Evolutionary conservation across 2,113 vertebrate genomes (phyloP), one percentile per base, ranked within the genome.

Genomic region (Apistogramma diplotaenia): DNA sequence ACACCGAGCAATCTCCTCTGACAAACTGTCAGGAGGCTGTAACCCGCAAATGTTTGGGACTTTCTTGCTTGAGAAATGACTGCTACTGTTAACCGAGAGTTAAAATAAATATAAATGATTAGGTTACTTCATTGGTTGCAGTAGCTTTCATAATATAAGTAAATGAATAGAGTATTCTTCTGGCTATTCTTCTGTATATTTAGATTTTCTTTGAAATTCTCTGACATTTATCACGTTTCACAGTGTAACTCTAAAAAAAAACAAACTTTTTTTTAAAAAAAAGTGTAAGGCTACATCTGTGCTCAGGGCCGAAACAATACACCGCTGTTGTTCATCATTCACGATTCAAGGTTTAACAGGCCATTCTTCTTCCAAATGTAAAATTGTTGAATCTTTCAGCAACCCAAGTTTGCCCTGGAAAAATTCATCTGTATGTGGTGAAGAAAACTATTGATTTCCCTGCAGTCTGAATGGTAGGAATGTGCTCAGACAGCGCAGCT

Each of bases 361-460:
- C 75, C 76, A 85, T 91, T 79, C 72, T 85, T 81, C 76, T 79
- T 86, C 81, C 84, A 71, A 80, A 89, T 77, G 60, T 67, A 81
- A 40, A 85, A 65, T 85, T 65, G 76, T 82, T 75, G 78, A 90
- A 87, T 91, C 77, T 85, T 89, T 90, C 85, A 89, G 83, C 46
- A 85, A 62, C 86, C 71, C 40, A 54, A 60, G 70, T 71, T 55
- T 65, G 71, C 43, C 60, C n/a, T 72, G 62, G 77, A 93, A 90
- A 90, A 91, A 92, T 83, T 91, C 81, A 91, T 94, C 85, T 91
- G 79, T 92, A 83, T 89, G 90, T 93, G 87, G 37, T 37, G 74
- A 84, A 90, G 91, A 86, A 92, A 88, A 87, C 76, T 94, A 94
- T 93, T 94, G 91, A 94, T 93, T 92, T 90, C 86, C 62, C 81